phyloP scores from a whole-genome alignment of 2,797 vertebrate species.

The Diplodus sargus region DNA sequence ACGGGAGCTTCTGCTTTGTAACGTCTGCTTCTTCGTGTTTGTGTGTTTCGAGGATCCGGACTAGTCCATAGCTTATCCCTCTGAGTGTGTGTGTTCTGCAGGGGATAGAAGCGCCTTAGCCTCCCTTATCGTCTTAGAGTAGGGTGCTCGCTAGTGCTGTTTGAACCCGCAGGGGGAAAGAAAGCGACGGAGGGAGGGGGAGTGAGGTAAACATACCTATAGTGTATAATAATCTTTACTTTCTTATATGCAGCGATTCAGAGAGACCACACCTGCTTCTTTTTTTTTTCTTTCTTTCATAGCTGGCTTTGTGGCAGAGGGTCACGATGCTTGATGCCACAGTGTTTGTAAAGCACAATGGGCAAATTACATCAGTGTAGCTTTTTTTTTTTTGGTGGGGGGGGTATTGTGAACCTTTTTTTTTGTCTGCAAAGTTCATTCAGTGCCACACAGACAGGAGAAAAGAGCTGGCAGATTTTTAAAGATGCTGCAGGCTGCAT shows the following conservation, averaged over 20 bases:
- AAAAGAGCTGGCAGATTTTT: conserved; percentile 32
- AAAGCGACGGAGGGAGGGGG: conserved; percentile 30
- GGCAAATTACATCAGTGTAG: conserved; percentile 24
- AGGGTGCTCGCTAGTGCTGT: conserved; percentile 43
- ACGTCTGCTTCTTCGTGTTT: conserved; percentile 73
- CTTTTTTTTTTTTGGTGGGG: conserved; percentile 21
- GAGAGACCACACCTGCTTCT: conserved; percentile 32
- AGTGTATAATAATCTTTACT: conserved; percentile 42
- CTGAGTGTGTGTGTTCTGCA: conserved; percentile 74
- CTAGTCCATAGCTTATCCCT: conserved; percentile 79
- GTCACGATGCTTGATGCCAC: conserved; percentile 21
- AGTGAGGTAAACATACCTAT: conserved; percentile 40
- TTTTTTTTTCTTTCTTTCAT: neutral
- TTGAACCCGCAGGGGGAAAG: conserved; percentile 40
- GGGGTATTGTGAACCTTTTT: conserved; percentile 29
- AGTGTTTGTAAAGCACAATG: conserved; percentile 34
- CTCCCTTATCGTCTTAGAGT: conserved; percentile 76
- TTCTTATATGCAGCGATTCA: conserved; percentile 32
- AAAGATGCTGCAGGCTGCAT: conserved; percentile 22
- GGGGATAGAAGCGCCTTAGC: conserved; percentile 75
- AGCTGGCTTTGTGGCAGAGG: conserved; percentile 22
- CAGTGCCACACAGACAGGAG: conserved; percentile 17
- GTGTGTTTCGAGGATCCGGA: conserved; percentile 71
- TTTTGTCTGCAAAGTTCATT: conserved; percentile 50
- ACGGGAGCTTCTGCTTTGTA: conserved; percentile 76